phyloP scores from a whole-genome alignment of 2,888 invertebrate species.

The Watsonalla binaria region DNA sequence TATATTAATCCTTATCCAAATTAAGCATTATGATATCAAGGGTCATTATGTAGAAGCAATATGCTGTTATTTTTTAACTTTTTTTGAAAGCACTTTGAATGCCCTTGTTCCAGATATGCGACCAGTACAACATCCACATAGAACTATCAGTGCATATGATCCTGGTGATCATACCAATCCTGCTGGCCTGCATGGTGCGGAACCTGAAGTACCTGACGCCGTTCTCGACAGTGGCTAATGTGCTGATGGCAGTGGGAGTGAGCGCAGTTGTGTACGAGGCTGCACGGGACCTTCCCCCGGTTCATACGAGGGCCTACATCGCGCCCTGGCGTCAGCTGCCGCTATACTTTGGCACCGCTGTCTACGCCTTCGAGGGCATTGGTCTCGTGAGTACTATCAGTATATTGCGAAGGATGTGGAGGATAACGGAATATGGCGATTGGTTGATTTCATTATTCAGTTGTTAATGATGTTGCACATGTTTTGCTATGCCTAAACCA shows the following conservation, averaged over 20 bases:
- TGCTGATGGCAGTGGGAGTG: slow-evolving; percentile 86
- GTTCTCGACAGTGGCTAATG: slow-evolving; percentile 94
- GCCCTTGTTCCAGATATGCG: slow-evolving; percentile 77
- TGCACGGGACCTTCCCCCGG: slow-evolving; percentile 83
- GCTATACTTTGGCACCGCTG: slow-evolving; percentile 95
- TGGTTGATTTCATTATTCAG: no score
- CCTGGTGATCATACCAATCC: slow-evolving; percentile 84
- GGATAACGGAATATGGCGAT: no score
- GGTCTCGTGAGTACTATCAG: slow-evolving; percentile 81
- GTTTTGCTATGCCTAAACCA: no score
- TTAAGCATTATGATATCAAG: no score
- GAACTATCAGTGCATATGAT: slow-evolving; percentile 86
- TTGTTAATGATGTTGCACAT: no score
- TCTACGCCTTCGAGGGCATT: slow-evolving; percentile 98
- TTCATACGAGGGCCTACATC: slow-evolving; percentile 78
- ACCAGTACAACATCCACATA: slow-evolving; percentile 79
- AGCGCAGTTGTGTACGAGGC: slow-evolving; percentile 88
- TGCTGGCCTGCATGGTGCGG: slow-evolving; percentile 86
- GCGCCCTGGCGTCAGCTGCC: slow-evolving; percentile 84
- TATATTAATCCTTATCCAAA: no score
- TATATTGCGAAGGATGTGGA: no score
- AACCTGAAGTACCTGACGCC: slow-evolving; percentile 95
- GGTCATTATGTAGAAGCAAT: no score
- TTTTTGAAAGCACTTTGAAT: neutral
- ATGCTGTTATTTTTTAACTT: no score